Conservation (phyloP, 2,797 vertebrate genomes). For the Fistularia commersonii region DNA sequence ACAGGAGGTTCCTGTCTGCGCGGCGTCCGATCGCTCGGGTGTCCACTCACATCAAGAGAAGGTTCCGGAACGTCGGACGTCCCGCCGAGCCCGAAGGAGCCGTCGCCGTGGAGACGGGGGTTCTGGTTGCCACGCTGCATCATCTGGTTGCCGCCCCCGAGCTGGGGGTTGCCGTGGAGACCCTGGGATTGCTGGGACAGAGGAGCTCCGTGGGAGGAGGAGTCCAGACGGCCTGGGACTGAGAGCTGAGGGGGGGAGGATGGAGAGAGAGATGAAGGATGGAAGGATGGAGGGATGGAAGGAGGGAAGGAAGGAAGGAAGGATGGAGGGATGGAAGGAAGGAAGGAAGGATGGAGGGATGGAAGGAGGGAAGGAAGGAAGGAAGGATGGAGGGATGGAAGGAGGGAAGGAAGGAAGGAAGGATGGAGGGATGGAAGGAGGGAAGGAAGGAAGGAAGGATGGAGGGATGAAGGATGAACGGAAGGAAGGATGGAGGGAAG, state of each 20-base stretch:
- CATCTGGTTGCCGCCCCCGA: constrained; percentile 64
- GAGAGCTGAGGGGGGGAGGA: constrained; percentile 68
- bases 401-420: too few species aligned
- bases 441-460: too few species aligned
- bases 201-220: constrained; percentile 67
- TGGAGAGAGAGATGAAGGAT: neutral
- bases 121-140: constrained; percentile 75
- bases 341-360: too few species aligned
- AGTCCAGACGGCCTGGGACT: constrained; percentile 74
- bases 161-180: constrained; percentile 69
- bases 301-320: too few species aligned
- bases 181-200: constrained; percentile 69
- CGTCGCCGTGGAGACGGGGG: constrained; percentile 64
- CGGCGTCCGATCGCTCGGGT: too few species aligned
- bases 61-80: constrained; percentile 81
- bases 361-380: too few species aligned
- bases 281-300: neutral
- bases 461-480: too few species aligned
- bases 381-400: too few species aligned
- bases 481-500: too few species aligned
- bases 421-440: too few species aligned
- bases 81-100: constrained; percentile 63
- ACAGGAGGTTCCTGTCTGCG: too few species aligned
- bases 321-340: too few species aligned
- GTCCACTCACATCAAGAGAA: constrained; percentile 84